Evolutionary conservation across 2,888 invertebrate species (phyloP).

Genomic region (Chrysodeixis includens): DNA sequence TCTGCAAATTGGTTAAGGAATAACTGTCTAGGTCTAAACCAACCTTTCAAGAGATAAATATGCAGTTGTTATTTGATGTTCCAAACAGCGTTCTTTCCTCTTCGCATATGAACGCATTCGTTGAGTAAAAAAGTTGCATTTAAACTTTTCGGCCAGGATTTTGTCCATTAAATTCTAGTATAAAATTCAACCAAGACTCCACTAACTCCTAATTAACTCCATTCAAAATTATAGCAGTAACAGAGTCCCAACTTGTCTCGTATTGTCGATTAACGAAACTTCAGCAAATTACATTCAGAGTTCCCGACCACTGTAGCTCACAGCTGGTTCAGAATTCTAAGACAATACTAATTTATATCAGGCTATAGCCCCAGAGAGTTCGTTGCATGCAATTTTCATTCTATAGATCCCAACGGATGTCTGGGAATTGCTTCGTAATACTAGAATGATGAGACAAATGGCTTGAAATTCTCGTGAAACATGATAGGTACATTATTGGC

Average conservation of each 20-base stretch:
- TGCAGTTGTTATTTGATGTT: background rate
- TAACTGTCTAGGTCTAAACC: background rate
- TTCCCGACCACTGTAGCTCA: background rate
- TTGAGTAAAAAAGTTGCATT: too few species aligned
- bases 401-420: conserved; percentile 21
- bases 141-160: too few species aligned
- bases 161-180: too few species aligned
- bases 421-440: conserved; percentile 28
- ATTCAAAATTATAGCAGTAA: conserved; percentile 2
- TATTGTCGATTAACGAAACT: background rate
- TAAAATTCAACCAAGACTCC: background rate
- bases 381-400: conserved; percentile 32
- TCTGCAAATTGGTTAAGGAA: background rate
- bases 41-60: background rate
- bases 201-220: background rate
- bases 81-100: background rate
- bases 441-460: conserved; percentile 2
- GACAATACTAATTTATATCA: conserved; percentile 32
- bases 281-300: background rate
- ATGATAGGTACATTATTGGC: background rate
- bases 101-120: too few species aligned
- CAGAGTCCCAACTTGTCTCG: background rate
- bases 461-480: background rate
- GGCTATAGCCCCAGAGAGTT: conserved; percentile 1
- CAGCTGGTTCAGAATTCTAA: background rate